Base-by-base conservation (phyloP, 2,888 invertebrate genomes). In the Coremacera marginata region DNA sequence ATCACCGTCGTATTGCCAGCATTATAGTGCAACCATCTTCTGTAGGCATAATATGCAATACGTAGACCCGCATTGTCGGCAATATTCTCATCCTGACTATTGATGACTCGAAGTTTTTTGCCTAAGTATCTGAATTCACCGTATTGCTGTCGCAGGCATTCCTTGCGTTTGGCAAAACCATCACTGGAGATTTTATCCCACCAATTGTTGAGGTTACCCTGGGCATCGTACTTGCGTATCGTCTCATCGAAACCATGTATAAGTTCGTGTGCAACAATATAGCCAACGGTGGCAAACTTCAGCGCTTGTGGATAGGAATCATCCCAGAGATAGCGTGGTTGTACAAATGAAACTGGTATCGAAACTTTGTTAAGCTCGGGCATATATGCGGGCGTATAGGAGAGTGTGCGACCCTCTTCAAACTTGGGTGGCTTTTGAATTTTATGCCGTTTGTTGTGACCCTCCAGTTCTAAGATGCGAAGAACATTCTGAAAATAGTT, bases 41-140 rank as follows among this genome's bases (percentile, higher is more conserved):
- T 73, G 62, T 87, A 89, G 27, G 89, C 87, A 14, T 79, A 75
- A 73, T 85, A 84, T 3, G 89, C 83, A 31, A 87, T 83, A 44
- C 85, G 88, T 8, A 88, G 70, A 9, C 85, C 89, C n/a, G 83
- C 84, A 81, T 87, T 88, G 75, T 89, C 89, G 16, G 88, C 87
- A 62, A 88, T 86, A 67, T 86, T 85, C 79, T 87, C 86, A 7
- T 82, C 81, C 60, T 86, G 87, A 0, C 82, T 81, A 37, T 83
- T 82, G 0, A 80, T 80, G 22, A 79, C 83, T 2, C 82, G 78
- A 31, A 87, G 44, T 19, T 44, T 77, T 0, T 34, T 44, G 16
- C 82, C 83, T 34, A 82, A 79, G 51, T 84, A 81, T 52, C 68
- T 81, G 60, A 77, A 82, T 4, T 75, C 77, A 14, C 83, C 81